Base-by-base conservation (phyloP, 2,888 invertebrate genomes). In the Chouioia cunea region DNA sequence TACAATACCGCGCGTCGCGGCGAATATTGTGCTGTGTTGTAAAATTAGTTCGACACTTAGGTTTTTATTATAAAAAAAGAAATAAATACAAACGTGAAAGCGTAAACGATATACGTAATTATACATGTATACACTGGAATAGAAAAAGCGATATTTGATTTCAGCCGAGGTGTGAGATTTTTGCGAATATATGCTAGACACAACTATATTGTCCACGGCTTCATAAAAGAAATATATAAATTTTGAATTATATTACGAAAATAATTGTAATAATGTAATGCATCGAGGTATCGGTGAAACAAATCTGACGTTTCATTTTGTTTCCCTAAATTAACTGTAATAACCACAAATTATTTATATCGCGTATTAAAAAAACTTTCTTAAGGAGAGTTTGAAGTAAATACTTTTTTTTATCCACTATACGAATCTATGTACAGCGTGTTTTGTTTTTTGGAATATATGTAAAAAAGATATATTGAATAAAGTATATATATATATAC, bases 21-120 rank as follows among this genome's bases (percentile, higher is more conserved):
- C 80, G 79, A 83, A 79, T 82, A 82, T 78, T 85, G 85, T 84
- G 85, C 85, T 85, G 85, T 85, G 85, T 84, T 85, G 82, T 83
- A 84, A 83, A 83, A 81, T 83, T 84, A 84, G 80, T 82, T 84
- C 78, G 80, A 82, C 80, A 79, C 81, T 80, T 83, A 73, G 80
- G 82, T 83, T 82, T 79, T 79, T 70, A 78, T 77, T 74, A 74
- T 74, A 36, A 63, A 53, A 52, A 44, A 27, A 52, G 14, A 52
- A 36, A 44, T 22, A 23, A 53, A 14, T 54, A 58, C 18, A 36
- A n/a, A 12, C n/a, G 18, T 3, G 36, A 36, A 10, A n/a, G 20
- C 36, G 80, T 81, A 81, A 65, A 82, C 78, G 79, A 82, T 82
- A 81, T 82, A 84, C 84, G 82, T 81, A 82, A 83, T 79, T 79